A percentile compares a stretch with the other conserved stretches of the same genome.
Evolutionary conservation across 2,113 vertebrate genomes (phyloP).

Genomic region (Pelecanoides urinatrix): DNA sequence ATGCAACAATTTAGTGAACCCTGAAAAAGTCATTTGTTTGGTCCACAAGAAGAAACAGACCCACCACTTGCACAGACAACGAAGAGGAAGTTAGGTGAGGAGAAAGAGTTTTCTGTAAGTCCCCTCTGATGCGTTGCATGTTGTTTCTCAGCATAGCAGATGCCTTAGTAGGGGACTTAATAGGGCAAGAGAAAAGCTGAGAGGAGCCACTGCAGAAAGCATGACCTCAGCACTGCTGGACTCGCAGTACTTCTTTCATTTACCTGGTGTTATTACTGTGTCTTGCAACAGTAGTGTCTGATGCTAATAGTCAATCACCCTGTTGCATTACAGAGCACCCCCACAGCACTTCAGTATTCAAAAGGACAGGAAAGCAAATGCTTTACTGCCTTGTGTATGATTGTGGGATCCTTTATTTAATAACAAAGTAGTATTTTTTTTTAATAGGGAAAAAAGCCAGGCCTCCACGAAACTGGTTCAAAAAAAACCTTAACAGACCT

Average conservation of each 20-base stretch:
- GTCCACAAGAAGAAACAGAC: background rate
- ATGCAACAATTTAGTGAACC: background rate
- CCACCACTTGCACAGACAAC: fast-evolving
- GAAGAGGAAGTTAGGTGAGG: background rate
- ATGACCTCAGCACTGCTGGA: too few relatives aligned
- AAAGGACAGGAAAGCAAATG: background rate
- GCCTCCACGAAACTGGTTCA: background rate
- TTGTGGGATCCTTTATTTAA: background rate
- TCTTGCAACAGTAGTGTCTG: background rate
- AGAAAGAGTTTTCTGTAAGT: background rate
- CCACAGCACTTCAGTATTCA: background rate
- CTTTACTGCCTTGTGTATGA: background rate
- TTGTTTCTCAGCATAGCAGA: background rate
- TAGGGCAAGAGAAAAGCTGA: background rate
- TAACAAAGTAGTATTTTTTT: background rate
- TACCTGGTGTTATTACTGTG: background rate
- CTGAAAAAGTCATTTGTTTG: background rate
- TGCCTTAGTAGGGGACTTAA: background rate
- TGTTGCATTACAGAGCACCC: background rate
- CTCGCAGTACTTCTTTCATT: background rate
- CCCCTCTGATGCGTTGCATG: background rate
- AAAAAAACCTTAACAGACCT: background rate
- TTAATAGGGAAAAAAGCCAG: background rate
- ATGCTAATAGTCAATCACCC: background rate
- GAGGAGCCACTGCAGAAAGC: background rate